Conservation (phyloP, 2,888 invertebrate species). For the Philereme transversata region DNA sequence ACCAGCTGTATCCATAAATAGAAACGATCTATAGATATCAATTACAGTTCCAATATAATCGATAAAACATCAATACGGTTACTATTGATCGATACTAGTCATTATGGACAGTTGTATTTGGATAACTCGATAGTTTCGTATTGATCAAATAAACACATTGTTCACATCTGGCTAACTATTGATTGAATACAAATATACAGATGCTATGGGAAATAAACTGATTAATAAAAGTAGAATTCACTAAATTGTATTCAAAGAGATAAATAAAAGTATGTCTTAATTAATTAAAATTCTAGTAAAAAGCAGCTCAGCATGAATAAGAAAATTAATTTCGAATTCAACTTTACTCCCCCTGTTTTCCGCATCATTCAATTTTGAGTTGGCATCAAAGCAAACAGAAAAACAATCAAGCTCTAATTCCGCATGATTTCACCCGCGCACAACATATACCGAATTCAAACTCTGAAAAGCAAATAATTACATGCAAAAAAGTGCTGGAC, state of each 20-base stretch:
- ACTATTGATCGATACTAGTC: conserved; percentile 23
- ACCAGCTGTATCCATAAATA: conserved; percentile 21
- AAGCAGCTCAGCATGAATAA: neutral
- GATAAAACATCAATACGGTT: conserved; percentile 43
- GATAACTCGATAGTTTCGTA: neutral
- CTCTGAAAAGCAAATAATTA: conserved; percentile 50
- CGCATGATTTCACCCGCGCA: conserved; percentile 36
- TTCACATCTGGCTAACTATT: conserved; percentile 18
- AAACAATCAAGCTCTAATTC: conserved; percentile 47
- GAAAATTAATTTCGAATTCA: conserved; percentile 15
- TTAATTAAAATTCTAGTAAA: no score
- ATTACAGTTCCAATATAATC: conserved; percentile 28
- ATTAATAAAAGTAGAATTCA: no score
- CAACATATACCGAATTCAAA: conserved; percentile 35
- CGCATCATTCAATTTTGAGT: conserved; percentile 13
- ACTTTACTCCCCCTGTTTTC: conserved; percentile 2
- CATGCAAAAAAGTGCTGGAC: conserved; percentile 49
- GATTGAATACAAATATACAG: neutral
- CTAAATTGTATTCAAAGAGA: no score
- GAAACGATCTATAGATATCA: neutral
- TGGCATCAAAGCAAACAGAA: conserved; percentile 29
- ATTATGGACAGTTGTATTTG: conserved; percentile 15
- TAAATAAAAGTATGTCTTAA: no score
- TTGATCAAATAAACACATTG: neutral
- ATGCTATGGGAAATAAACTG: neutral